Percentiles rank a stretch among this genome's conserved stretches.
Conservation (phyloP, 2,797 vertebrate genomes). For the Hypotaenidia philippensis region DNA sequence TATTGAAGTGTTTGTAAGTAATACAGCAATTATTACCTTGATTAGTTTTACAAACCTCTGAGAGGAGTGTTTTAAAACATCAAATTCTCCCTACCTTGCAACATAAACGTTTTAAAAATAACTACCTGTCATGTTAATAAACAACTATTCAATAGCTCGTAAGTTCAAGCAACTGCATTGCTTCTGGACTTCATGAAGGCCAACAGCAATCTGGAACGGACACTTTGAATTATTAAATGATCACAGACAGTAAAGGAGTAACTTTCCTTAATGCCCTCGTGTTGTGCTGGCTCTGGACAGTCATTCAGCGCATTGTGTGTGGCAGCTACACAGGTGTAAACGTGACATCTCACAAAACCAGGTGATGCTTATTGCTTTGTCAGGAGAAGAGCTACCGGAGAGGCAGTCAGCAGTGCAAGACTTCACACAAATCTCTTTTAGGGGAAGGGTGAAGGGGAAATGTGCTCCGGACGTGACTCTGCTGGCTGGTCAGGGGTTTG, state of each 20-base stretch:
- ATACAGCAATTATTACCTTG: neutral
- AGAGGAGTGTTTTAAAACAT: slow-evolving; percentile 24
- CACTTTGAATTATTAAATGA: neutral
- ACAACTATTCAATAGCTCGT: neutral
- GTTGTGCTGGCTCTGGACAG: neutral
- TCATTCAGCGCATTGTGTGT: neutral
- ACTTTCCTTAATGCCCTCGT: neutral
- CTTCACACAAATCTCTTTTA: neutral
- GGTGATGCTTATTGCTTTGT: slow-evolving; percentile 21
- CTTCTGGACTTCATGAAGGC: slow-evolving; percentile 15
- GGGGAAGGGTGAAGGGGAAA: neutral
- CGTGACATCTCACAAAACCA: accelerated
- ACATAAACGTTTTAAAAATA: neutral
- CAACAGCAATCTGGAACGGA: neutral
- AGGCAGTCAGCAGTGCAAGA: neutral
- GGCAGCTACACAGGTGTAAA: neutral
- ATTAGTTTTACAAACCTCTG: neutral
- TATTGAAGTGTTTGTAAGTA: neutral
- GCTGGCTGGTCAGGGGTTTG: neutral
- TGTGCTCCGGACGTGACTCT: neutral
- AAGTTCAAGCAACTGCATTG: slow-evolving; percentile 22
- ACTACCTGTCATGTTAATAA: neutral
- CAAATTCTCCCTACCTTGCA: neutral
- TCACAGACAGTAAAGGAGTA: neutral
- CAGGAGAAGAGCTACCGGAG: neutral